These are phyloP conservation scores for Lithophane leautieri DNA, from an alignment of 2,888 invertebrate genomes.

Conservation along the genomic window DNA sequence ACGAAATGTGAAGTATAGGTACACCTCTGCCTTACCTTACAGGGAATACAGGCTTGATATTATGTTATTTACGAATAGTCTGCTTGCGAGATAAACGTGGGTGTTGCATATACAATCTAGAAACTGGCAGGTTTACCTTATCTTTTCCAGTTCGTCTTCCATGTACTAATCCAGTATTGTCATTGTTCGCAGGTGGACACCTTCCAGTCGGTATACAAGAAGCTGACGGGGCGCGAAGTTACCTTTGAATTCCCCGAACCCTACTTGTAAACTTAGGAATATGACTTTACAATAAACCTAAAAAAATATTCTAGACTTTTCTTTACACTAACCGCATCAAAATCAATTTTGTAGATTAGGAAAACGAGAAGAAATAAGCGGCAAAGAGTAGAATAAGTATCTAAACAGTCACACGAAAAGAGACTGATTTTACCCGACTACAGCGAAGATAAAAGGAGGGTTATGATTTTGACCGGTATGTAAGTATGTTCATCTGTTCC, in stretches of 20 bases:
- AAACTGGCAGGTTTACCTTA: background rate
- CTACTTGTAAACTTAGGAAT: conserved; percentile 94
- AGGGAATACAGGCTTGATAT: too few relatives aligned
- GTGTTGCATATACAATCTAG: background rate
- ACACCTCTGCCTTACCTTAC: too few relatives aligned
- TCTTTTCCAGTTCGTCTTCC: background rate
- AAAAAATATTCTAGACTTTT: conserved; percentile 75
- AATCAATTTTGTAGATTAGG: background rate
- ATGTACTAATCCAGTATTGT: conserved; percentile 16
- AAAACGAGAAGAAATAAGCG: background rate
- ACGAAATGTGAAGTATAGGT: too few relatives aligned
- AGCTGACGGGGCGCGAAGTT: conserved; percentile 99
- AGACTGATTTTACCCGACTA: too few relatives aligned
- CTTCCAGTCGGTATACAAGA: conserved; percentile 99
- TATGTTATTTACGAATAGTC: too few relatives aligned
- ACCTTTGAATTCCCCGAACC: conserved; percentile 99
- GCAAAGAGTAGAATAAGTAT: too few relatives aligned
- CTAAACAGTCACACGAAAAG: background rate
- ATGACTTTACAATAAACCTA: conserved; percentile 89
- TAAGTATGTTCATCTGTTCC: too few relatives aligned
- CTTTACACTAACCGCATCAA: background rate
- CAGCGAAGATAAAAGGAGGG: too few relatives aligned
- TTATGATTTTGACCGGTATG: too few relatives aligned
- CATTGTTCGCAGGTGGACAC: conserved; percentile 96
- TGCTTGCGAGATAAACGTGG: too few relatives aligned